These are phyloP conservation scores for Brachypalpus laphriformis DNA, from an alignment of 2,888 invertebrate species.

Conservation along the genomic window DNA sequence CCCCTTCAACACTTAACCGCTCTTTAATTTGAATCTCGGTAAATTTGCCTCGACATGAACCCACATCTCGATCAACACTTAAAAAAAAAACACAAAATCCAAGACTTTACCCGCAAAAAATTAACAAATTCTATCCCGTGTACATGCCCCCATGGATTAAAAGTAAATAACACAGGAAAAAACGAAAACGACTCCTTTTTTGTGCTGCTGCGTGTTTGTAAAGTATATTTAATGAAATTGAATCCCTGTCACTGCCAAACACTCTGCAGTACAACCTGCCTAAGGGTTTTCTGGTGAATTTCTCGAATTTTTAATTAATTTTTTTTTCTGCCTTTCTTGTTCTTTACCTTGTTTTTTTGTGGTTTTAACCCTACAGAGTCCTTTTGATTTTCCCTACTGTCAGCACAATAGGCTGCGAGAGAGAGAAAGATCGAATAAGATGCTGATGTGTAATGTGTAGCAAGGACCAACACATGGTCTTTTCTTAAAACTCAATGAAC, in stretches of 20 bases:
- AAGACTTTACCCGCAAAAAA: conserved; percentile 7
- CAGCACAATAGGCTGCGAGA: background rate
- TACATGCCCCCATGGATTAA: background rate
- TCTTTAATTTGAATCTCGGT: background rate
- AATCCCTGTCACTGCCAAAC: conserved; percentile 60
- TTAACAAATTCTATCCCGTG: conserved; percentile 7
- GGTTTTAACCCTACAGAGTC: background rate
- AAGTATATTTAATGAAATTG: conserved; percentile 31
- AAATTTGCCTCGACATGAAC: background rate
- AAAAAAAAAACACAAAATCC: background rate
- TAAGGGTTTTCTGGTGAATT: background rate
- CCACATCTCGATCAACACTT: background rate
- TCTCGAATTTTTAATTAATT: conserved; percentile 41
- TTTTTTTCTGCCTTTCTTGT: background rate
- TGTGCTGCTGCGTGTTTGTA: background rate
- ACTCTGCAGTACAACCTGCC: background rate
- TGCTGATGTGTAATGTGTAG: conserved; percentile 9
- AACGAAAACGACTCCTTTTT: background rate
- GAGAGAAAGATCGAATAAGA: background rate
- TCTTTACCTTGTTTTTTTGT: background rate
- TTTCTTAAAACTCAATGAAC: conserved; percentile 19
- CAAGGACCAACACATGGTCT: conserved; percentile 9
- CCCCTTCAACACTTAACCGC: background rate
- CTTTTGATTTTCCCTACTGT: background rate
- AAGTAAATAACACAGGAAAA: background rate